phyloP scores from a whole-genome alignment of 1,140 invertebrate genomes.

The Sarcophaga bullata region DNA sequence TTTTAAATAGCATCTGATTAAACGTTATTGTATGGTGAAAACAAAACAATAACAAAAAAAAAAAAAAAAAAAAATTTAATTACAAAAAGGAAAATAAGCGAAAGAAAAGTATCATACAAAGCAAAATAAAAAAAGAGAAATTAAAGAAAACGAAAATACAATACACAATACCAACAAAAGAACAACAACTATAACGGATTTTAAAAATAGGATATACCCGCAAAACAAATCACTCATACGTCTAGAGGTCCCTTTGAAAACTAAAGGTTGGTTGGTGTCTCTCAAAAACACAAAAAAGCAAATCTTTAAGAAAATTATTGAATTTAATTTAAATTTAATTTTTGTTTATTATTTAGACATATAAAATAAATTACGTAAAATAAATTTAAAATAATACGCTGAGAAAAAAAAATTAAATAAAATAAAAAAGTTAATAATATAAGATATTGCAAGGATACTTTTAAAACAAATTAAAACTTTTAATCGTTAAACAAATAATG shows the following conservation, averaged over 20 bases:
- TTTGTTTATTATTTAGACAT: neutral
- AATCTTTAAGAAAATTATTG: neutral
- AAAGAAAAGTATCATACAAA: constrained; percentile 2
- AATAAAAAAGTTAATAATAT: too few species aligned
- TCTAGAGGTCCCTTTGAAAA: constrained; percentile 19
- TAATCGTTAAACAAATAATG: too few species aligned
- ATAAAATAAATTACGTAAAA: too few species aligned
- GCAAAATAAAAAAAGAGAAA: neutral
- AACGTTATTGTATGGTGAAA: neutral
- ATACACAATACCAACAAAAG: constrained; percentile 10
- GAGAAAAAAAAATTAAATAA: too few species aligned
- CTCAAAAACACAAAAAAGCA: neutral
- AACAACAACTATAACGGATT: neutral
- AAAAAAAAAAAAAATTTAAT: constrained; percentile 23
- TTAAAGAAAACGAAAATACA: neutral
- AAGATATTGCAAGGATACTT: too few species aligned
- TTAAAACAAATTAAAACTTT: too few species aligned
- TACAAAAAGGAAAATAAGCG: too few species aligned
- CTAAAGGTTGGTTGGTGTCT: neutral
- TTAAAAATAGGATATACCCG: neutral
- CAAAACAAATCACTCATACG: constrained; percentile 26
- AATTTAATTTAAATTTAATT: neutral
- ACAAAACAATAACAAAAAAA: neutral
- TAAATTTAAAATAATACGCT: too few species aligned
- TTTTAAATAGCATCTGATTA: neutral